Conservation (phyloP, 1,140 invertebrate species). For the Calephelis virginiensis region DNA sequence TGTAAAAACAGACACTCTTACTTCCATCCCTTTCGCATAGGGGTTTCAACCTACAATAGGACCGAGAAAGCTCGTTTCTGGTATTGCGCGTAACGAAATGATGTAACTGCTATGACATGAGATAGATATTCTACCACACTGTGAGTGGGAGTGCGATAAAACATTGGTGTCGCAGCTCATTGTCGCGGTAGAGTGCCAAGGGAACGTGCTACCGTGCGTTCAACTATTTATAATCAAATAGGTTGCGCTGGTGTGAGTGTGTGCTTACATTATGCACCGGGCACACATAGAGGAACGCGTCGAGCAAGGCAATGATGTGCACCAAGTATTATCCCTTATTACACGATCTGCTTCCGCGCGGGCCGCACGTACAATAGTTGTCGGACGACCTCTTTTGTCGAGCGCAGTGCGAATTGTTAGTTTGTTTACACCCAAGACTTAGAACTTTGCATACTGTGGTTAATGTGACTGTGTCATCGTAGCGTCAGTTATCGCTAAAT, state of each 20-base stretch:
- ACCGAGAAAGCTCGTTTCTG: slow-evolving; percentile 52
- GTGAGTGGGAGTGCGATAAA: slow-evolving; percentile 41
- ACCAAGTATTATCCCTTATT: slow-evolving; percentile 77
- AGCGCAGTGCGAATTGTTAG: slow-evolving; percentile 60
- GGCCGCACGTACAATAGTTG: slow-evolving; percentile 69
- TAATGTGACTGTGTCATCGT: slow-evolving; percentile 69
- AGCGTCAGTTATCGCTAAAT: slow-evolving; percentile 57
- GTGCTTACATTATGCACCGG: slow-evolving; percentile 69
- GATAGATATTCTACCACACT: slow-evolving; percentile 33
- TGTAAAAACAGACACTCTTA: slow-evolving; percentile 43
- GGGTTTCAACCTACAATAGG: slow-evolving; percentile 32
- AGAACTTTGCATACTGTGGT: slow-evolving; percentile 65
- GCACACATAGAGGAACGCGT: slow-evolving; percentile 47
- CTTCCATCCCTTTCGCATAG: slow-evolving; percentile 47
- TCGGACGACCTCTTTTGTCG: slow-evolving; percentile 67
- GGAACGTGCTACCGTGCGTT: slow-evolving; percentile 77
- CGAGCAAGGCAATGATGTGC: slow-evolving; percentile 74
- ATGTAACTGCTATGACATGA: slow-evolving; percentile 65
- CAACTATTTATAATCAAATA: slow-evolving; percentile 77
- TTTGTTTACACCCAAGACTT: slow-evolving; percentile 69
- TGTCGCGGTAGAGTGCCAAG: slow-evolving; percentile 71
- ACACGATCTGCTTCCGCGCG: slow-evolving; percentile 71
- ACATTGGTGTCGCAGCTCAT: slow-evolving; percentile 58
- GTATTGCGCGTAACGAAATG: slow-evolving; percentile 51
- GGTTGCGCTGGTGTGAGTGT: slow-evolving; percentile 59